phyloP scores from a whole-genome alignment of 2,113 vertebrate species.

The Antechinus flavipes region DNA sequence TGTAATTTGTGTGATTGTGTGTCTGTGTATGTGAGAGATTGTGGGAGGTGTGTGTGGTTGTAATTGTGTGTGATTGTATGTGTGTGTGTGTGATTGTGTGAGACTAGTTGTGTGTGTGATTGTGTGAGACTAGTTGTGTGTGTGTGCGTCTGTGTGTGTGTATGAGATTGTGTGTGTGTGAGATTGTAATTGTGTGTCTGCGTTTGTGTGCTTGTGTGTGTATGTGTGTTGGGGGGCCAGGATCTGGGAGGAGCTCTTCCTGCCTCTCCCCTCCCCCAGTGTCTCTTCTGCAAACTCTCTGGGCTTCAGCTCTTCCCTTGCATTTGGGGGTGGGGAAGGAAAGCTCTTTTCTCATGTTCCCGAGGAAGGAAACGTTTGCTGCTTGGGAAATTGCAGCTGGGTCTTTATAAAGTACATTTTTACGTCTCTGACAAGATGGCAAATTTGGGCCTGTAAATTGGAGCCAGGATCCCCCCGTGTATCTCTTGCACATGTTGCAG shows the following conservation, averaged over 20 bases:
- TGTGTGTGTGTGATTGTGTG: too few species aligned
- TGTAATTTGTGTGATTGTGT: background rate
- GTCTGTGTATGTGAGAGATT: too few species aligned
- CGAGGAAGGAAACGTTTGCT: conserved; percentile 32
- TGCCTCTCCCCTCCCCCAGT: background rate
- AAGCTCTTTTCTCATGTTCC: conserved; percentile 31
- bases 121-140: too few species aligned
- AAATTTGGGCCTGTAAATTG: conserved; percentile 18
- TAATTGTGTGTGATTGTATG: too few species aligned
- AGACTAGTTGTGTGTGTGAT: too few species aligned
- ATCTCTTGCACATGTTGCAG: background rate
- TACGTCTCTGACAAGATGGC: background rate
- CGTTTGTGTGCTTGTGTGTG: background rate
- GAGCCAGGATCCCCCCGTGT: background rate
- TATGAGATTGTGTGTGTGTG: background rate
- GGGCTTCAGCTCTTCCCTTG: conserved; percentile 24
- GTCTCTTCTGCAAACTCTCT: conserved; percentile 11
- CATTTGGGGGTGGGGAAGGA: conserved; percentile 7
- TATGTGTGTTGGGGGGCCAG: too few species aligned
- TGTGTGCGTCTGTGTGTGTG: background rate
- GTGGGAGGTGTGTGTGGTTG: too few species aligned
- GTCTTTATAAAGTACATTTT: conserved; percentile 25
- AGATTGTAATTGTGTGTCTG: background rate
- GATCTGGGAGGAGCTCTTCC: background rate
- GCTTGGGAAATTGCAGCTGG: background rate